Conservation (phyloP, 2,113 vertebrate species). For the Hepsetus odoe region DNA sequence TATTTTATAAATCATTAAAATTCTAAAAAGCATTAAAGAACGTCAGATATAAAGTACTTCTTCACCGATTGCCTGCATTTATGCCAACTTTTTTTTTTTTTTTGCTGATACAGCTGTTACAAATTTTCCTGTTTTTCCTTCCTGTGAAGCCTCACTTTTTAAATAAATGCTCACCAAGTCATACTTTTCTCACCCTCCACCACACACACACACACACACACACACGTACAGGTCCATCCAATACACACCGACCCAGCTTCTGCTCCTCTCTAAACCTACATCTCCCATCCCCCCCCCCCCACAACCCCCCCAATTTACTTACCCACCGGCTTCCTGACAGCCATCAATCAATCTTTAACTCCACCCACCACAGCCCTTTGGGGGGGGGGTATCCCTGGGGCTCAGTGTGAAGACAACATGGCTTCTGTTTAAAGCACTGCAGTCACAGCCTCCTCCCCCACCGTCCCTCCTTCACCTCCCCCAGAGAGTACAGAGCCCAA, state of each 20-base stretch:
- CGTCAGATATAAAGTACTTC: too few relatives aligned
- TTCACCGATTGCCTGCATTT: too few relatives aligned
- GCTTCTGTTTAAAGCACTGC: slow-evolving; percentile 47
- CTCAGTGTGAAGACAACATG: slow-evolving; percentile 47
- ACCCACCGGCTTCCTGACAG: slow-evolving; percentile 49
- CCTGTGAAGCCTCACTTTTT: too few relatives aligned
- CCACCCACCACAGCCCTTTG: slow-evolving; percentile 15
- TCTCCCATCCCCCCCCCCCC: not conserved
- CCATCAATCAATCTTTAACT: slow-evolving; percentile 53
- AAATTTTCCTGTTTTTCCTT: too few relatives aligned
- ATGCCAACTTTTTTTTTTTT: too few relatives aligned
- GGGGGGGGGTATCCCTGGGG: slow-evolving; percentile 27
- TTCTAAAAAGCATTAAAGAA: too few relatives aligned
- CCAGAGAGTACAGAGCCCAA: slow-evolving; percentile 38
- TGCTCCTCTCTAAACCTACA: not conserved
- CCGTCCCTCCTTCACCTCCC: slow-evolving; percentile 52
- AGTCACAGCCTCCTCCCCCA: slow-evolving; percentile 37
- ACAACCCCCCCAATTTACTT: slow-evolving; percentile 35
- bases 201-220: not conserved
- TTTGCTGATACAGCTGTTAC: too few relatives aligned
- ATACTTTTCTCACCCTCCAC: too few relatives aligned
- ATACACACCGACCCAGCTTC: not conserved
- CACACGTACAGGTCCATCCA: not conserved
- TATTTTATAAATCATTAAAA: too few relatives aligned
- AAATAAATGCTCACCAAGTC: too few relatives aligned